A percentile compares a stretch with the other conserved stretches of the same genome.
These are phyloP conservation scores for Gallinago undulata DNA, from an alignment of 2,113 vertebrate species.

Conservation along the genomic window DNA sequence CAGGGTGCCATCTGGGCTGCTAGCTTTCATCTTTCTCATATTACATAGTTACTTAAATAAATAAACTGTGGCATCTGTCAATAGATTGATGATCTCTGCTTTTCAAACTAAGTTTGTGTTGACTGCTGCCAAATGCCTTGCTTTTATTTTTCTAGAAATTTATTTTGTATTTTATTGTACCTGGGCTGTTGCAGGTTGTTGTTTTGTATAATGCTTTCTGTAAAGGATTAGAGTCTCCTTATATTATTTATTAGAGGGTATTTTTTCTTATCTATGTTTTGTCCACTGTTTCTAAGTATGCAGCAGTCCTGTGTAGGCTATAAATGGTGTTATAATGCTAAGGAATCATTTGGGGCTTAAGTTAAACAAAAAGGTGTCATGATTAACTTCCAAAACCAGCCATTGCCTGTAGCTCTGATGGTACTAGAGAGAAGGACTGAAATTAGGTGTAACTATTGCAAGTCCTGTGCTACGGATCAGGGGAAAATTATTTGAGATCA, in stretches of 20 bases:
- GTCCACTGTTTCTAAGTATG: background rate
- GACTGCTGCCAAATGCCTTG: background rate
- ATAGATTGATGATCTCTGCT: background rate
- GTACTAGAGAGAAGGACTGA: background rate
- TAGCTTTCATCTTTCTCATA: background rate
- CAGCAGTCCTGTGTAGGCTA: background rate
- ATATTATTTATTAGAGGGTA: background rate
- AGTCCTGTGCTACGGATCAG: background rate
- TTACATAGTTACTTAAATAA: constrained; percentile 32
- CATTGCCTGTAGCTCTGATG: background rate
- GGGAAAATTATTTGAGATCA: background rate
- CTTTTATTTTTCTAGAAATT: constrained; percentile 13
- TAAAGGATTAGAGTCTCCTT: background rate
- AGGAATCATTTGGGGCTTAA: background rate
- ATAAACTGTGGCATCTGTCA: background rate
- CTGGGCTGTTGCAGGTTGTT: background rate
- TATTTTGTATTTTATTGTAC: background rate
- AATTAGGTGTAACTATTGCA: background rate
- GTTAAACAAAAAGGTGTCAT: background rate
- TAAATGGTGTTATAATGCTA: background rate
- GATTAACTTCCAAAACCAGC: background rate
- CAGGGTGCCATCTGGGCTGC: constrained; percentile 11
- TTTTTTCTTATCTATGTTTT: background rate
- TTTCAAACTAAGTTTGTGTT: background rate
- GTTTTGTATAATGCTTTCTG: background rate